A percentile compares a stretch with the other conserved stretches of the same genome.
These are phyloP conservation scores for Garra rufa DNA, from an alignment of 2,113 vertebrate species.

Conservation along the genomic window DNA sequence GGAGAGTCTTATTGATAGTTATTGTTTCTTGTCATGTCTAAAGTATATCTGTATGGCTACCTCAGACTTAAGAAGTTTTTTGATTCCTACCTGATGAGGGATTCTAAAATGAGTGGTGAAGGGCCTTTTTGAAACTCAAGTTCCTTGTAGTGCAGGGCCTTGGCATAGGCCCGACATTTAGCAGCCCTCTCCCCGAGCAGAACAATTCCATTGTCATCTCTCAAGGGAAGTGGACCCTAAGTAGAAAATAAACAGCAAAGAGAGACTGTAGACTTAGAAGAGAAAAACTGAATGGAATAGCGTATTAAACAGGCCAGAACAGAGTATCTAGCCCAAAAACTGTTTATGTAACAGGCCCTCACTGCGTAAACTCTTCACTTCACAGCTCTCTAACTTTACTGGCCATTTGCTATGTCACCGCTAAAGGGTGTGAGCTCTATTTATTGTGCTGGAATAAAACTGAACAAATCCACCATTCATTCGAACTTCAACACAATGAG, in stretches of 20 bases:
- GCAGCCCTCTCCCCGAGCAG: conserved; percentile 94
- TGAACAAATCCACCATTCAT: conserved; percentile 42
- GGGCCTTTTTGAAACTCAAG: conserved; percentile 98
- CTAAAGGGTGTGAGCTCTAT: conserved; percentile 13
- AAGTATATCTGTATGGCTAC: not conserved
- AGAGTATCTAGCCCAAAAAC: not conserved
- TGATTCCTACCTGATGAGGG: conserved; percentile 93
- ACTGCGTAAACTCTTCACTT: conserved; percentile 5
- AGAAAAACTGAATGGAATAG: not conserved
- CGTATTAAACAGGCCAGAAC: not conserved
- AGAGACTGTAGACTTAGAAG: not conserved
- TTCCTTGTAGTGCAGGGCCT: conserved; percentile 98
- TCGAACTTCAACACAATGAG: conserved; percentile 6
- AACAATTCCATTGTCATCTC: conserved; percentile 97
- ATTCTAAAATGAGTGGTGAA: conserved; percentile 92
- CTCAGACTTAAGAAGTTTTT: not conserved
- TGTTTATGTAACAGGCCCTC: conserved; percentile 21
- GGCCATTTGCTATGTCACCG: not conserved
- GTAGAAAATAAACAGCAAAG: conserved; percentile 8
- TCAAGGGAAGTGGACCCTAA: conserved; percentile 92
- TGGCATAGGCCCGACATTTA: conserved; percentile 96
- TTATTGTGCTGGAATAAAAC: conserved; percentile 20
- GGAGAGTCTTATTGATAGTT: not conserved
- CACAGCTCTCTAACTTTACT: conserved; percentile 2
- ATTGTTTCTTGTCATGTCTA: not conserved